Conservation (phyloP, 2,113 vertebrate species). For the Microcebus ravelobensis region DNA sequence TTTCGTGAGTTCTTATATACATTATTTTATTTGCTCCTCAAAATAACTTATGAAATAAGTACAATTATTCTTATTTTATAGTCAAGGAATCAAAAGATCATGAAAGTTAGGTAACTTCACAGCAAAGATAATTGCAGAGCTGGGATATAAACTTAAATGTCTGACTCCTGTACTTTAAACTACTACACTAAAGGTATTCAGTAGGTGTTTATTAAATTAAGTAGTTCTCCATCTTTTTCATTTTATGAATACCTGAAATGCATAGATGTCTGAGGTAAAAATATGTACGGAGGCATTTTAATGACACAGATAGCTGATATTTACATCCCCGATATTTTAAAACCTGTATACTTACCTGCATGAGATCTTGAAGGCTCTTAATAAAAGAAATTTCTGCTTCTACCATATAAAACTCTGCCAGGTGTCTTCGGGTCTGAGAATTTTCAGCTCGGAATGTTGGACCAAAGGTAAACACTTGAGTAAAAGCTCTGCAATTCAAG, state of each 20-base stretch:
- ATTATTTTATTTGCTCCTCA: slow-evolving; percentile 37
- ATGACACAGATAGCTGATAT: not conserved
- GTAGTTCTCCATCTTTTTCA: not conserved
- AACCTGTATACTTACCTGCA: slow-evolving; percentile 85
- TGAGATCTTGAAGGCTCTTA: slow-evolving; percentile 92
- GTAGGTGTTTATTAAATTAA: slow-evolving; percentile 30
- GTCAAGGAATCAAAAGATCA: not conserved
- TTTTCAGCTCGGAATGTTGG: slow-evolving; percentile 97
- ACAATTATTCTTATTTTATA: not conserved
- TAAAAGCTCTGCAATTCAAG: slow-evolving; percentile 90
- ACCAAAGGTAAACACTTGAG: slow-evolving; percentile 95
- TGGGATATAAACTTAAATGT: not conserved
- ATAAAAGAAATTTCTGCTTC: slow-evolving; percentile 96
- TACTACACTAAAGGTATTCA: not conserved
- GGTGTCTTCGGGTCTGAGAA: slow-evolving; percentile 95
- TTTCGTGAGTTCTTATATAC: too few species aligned
- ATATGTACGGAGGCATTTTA: slow-evolving; percentile 19
- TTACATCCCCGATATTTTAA: not conserved
- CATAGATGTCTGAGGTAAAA: not conserved
- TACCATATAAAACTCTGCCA: slow-evolving; percentile 99
- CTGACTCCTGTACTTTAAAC: not conserved
- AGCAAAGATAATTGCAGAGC: not conserved
- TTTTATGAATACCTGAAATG: not conserved
- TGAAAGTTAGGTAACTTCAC: not conserved
- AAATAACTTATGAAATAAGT: not conserved